Conservation (phyloP, 2,797 vertebrate species). For the Squalus acanthias region DNA sequence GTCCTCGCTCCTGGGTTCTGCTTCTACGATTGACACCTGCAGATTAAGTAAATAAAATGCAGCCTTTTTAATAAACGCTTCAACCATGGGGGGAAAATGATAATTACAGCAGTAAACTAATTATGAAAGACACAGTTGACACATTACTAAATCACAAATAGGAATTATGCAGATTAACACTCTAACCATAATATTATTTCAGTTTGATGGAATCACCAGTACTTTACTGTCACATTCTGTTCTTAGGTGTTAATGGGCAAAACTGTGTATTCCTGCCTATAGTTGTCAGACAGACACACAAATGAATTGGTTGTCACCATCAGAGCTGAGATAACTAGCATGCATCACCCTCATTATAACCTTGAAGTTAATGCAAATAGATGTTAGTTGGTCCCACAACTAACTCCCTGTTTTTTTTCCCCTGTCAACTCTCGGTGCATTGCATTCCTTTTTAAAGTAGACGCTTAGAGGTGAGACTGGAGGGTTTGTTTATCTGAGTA, state of each 20-base stretch:
- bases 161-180: not conserved
- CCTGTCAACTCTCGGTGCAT: not conserved
- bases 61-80: not conserved
- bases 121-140: not conserved
- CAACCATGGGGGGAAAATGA: not conserved
- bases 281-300: constrained; percentile 27
- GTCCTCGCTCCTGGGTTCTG: not conserved
- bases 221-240: not conserved
- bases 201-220: not conserved
- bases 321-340: not conserved
- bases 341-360: too few relatives aligned
- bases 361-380: too few relatives aligned
- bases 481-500: not conserved
- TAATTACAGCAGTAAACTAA: not conserved
- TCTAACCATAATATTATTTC: constrained; percentile 1
- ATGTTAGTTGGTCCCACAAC: too few relatives aligned
- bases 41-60: not conserved
- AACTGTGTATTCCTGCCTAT: constrained; percentile 17
- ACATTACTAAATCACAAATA: not conserved
- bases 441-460: not conserved
- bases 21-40: not conserved
- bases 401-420: too few relatives aligned
- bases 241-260: not conserved
- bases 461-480: not conserved
- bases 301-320: constrained; percentile 12